Percentiles rank a stretch among this genome's conserved stretches.
phyloP scores from a whole-genome alignment of 2,113 vertebrate species.

The Rhizomys pruinosus region DNA sequence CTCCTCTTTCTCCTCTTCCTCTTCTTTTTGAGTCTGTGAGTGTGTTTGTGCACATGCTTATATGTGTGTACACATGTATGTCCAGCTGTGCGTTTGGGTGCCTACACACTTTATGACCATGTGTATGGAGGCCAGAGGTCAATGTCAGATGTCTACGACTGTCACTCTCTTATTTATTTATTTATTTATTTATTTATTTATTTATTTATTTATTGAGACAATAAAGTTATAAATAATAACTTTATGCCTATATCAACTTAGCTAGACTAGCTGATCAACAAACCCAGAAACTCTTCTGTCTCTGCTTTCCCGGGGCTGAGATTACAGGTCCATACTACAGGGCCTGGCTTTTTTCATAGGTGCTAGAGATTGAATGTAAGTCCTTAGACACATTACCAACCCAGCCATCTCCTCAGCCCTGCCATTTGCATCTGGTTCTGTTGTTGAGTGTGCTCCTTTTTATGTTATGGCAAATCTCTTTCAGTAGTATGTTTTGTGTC shows the following conservation, averaged over 20 bases:
- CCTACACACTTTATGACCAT: not conserved
- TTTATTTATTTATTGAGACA: too few relatives aligned
- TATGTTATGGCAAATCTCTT: not conserved
- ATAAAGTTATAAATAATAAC: too few relatives aligned
- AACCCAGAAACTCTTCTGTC: not conserved
- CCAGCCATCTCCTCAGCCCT: not conserved
- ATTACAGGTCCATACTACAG: not conserved
- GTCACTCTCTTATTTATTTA: not conserved
- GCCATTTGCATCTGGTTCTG: not conserved
- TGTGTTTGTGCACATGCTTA: not conserved
- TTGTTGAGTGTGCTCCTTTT: conserved; percentile 6
- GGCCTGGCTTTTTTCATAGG: not conserved
- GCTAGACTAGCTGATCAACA: not conserved
- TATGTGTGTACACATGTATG: not conserved
- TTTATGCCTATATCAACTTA: not conserved
- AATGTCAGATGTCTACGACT: not conserved
- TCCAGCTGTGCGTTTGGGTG: not conserved
- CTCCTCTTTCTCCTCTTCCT: not conserved
- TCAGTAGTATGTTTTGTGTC: not conserved
- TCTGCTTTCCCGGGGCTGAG: not conserved
- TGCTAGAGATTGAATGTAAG: not conserved
- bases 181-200: too few relatives aligned
- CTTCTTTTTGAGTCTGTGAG: not conserved
- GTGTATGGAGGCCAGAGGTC: too few relatives aligned
- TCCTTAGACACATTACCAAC: not conserved